A percentile compares a stretch with the other conserved stretches of the same genome.
Evolutionary conservation across 64 coral and sea anemone species (phyloP).

Genomic region (Exaiptasia diaphana): DNA sequence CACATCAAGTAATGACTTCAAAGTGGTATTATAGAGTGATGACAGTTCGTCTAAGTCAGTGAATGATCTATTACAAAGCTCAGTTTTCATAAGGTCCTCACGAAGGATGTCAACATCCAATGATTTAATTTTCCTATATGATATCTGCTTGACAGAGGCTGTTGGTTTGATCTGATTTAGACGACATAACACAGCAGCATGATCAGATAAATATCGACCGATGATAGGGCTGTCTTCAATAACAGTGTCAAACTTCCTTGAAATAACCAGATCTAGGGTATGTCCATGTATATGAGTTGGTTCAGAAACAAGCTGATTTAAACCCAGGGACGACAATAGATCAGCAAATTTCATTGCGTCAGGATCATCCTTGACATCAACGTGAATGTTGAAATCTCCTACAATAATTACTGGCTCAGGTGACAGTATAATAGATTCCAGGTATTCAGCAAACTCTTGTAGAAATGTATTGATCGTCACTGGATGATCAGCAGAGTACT

Average conservation of each 20-base stretch:
- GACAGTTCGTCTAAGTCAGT: conserved; percentile 9
- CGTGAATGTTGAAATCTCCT: background rate
- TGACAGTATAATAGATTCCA: background rate
- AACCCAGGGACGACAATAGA: background rate
- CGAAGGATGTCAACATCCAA: conserved; percentile 9
- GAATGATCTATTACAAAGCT: conserved; percentile 4
- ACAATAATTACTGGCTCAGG: background rate
- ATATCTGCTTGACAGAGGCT: conserved; percentile 4
- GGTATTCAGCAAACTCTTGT: background rate
- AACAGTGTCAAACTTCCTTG: background rate
- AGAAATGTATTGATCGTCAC: background rate
- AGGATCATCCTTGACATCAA: background rate
- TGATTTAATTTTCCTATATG: conserved; percentile 50
- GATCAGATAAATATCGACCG: conserved; percentile 29
- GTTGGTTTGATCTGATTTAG: conserved; percentile 10
- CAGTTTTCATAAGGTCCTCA: conserved; percentile 1
- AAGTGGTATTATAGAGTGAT: background rate
- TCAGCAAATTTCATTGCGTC: background rate
- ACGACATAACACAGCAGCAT: conserved; percentile 9
- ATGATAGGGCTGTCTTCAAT: background rate
- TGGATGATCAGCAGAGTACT: background rate
- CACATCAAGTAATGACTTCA: conserved; percentile 19
- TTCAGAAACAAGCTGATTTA: background rate
- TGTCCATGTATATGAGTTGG: conserved; percentile 12
- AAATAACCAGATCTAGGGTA: conserved; percentile 13